These are phyloP conservation scores for Hydractinia symbiolongicarpus DNA, from an alignment of 30 jellyfish, hydroid and myxozoan species.

Conservation along the genomic window DNA sequence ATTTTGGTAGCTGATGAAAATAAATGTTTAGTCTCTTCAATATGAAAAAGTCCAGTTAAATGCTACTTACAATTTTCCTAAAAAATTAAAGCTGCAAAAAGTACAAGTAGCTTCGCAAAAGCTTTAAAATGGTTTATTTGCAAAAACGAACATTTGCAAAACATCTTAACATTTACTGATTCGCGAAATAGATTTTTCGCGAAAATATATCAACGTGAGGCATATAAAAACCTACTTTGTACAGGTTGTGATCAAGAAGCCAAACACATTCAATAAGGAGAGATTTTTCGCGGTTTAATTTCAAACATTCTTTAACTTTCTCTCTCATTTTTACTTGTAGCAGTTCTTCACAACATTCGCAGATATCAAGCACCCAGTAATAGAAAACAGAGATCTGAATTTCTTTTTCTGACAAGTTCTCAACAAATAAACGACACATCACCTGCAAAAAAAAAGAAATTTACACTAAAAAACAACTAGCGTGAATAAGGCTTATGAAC, in stretches of 20 bases:
- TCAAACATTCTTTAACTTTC: slow-evolving; percentile 18
- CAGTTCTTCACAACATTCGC: slow-evolving; percentile 36
- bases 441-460: not conserved
- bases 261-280: slow-evolving; percentile 24
- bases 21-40: no score
- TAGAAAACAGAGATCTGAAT: slow-evolving; percentile 26
- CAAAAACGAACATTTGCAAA: not conserved
- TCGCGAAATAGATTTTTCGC: not conserved
- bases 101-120: no score
- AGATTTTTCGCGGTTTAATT: not conserved
- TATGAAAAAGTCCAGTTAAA: no score
- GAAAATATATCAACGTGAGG: not conserved
- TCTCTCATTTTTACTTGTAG: slow-evolving; percentile 38
- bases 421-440: slow-evolving; percentile 30
- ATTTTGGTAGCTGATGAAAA: no score
- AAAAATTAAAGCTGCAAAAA: no score
- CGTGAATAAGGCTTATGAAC: no score
- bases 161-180: not conserved
- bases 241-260: slow-evolving; percentile 23
- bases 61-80: no score
- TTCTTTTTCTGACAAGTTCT: slow-evolving; percentile 7
- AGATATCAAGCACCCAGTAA: slow-evolving; percentile 81
- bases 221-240: slow-evolving; percentile 3
- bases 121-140: not conserved
- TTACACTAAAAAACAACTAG: not conserved